These are phyloP conservation scores for Eupeodes latifasciatus DNA, from an alignment of 2,888 invertebrate species.

Conservation along the genomic window DNA sequence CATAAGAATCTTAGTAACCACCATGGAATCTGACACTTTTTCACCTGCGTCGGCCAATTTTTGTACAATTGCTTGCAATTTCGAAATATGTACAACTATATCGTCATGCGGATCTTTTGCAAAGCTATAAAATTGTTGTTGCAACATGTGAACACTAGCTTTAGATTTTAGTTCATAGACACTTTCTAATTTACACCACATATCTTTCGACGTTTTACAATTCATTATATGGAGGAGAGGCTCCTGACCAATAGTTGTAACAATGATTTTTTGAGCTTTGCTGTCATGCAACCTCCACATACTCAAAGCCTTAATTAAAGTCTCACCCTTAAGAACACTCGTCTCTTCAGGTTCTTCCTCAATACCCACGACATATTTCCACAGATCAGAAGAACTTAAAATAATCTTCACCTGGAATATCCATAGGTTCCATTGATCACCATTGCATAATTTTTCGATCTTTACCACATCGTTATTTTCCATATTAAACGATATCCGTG, in stretches of 20 bases:
- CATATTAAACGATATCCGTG: background rate
- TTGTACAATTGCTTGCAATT: background rate
- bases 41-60: background rate
- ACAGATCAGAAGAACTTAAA: no score
- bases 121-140: background rate
- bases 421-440: no score
- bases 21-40: slow-evolving; percentile 26
- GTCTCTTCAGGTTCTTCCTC: no score
- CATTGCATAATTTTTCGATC: background rate
- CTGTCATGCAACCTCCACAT: no score
- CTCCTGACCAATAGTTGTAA: no score
- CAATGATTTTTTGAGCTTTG: no score
- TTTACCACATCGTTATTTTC: background rate
- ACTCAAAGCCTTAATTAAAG: no score
- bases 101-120: no score
- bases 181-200: background rate
- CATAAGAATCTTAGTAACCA: slow-evolving; percentile 23
- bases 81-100: background rate
- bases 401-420: no score
- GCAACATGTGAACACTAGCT: background rate
- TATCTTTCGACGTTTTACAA: background rate
- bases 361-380: no score
- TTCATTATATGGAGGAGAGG: no score
- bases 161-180: background rate
- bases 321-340: no score